Conservation (phyloP, 2,797 vertebrate species). For the Enteromius paludinosus region DNA sequence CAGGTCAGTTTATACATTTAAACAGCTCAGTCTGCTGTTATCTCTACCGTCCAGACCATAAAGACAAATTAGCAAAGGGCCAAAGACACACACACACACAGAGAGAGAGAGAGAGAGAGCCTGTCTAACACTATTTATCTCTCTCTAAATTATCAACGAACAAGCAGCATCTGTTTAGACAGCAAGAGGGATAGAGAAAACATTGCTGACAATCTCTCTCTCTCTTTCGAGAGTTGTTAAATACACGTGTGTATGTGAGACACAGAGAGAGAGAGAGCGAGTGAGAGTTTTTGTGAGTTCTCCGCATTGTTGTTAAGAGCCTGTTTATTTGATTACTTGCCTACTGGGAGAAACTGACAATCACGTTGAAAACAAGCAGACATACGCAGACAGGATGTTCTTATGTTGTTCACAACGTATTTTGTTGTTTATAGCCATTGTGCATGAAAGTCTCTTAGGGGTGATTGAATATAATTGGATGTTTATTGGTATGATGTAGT, state of each 20-base stretch:
- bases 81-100: constrained; percentile 30
- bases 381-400: constrained; percentile 27
- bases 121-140: constrained; percentile 33
- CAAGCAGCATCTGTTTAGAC: constrained; percentile 41
- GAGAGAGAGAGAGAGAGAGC: neutral
- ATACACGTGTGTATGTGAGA: neutral
- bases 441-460: constrained; percentile 37
- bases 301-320: constrained; percentile 31
- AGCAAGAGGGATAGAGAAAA: constrained; percentile 37
- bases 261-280: neutral
- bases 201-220: constrained; percentile 5
- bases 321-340: constrained; percentile 46
- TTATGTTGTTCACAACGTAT: neutral
- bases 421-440: constrained; percentile 44
- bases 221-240: constrained; percentile 25
- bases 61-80: constrained; percentile 48
- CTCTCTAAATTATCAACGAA: constrained; percentile 37
- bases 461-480: constrained; percentile 48
- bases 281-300: constrained; percentile 27
- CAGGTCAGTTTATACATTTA: constrained; percentile 42
- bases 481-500: constrained; percentile 49
- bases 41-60: constrained; percentile 45
- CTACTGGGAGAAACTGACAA: constrained; percentile 34
- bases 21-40: constrained; percentile 32
- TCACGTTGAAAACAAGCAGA: constrained; percentile 36